These are phyloP conservation scores for Pyrrhia umbra DNA, from an alignment of 2,888 invertebrate genomes.

Conservation along the genomic window DNA sequence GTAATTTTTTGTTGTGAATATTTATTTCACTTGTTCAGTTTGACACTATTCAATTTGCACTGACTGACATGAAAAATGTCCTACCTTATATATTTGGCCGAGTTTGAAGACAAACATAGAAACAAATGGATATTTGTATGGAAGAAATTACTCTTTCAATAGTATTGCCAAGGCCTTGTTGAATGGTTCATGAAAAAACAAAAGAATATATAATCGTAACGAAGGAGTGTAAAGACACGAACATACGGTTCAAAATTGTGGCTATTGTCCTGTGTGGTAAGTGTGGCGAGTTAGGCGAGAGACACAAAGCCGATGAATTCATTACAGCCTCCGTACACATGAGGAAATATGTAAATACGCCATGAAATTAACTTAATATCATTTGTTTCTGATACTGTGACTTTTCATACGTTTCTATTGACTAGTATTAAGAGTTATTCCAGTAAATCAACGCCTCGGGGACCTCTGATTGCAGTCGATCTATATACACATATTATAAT, in stretches of 20 bases:
- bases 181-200: slow-evolving; percentile 79
- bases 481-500: too few relatives aligned
- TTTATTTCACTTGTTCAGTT: slow-evolving; percentile 60
- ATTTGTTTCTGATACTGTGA: background rate
- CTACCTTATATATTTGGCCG: slow-evolving; percentile 81
- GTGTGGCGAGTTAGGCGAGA: slow-evolving; percentile 43
- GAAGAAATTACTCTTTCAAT: slow-evolving; percentile 77
- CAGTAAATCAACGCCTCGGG: too few relatives aligned
- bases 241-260: slow-evolving; percentile 45
- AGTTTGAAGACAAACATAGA: slow-evolving; percentile 71
- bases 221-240: slow-evolving; percentile 48
- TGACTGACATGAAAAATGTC: slow-evolving; percentile 68
- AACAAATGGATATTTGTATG: slow-evolving; percentile 73
- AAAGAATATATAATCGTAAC: slow-evolving; percentile 84
- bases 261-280: slow-evolving; percentile 58
- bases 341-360: slow-evolving; percentile 41
- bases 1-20: slow-evolving; percentile 51
- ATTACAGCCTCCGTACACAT: slow-evolving; percentile 46
- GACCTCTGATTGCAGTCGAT: background rate
- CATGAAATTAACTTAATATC: slow-evolving; percentile 43
- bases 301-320: slow-evolving; percentile 54
- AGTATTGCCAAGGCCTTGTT: slow-evolving; percentile 78
- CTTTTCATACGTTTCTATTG: background rate
- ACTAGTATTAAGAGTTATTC: background rate
- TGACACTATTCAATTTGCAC: slow-evolving; percentile 68